Percentiles rank a stretch among this genome's conserved stretches.
Evolutionary conservation across 2,797 vertebrate genomes (phyloP).

Genomic region (Melanotaenia nigrans): DNA sequence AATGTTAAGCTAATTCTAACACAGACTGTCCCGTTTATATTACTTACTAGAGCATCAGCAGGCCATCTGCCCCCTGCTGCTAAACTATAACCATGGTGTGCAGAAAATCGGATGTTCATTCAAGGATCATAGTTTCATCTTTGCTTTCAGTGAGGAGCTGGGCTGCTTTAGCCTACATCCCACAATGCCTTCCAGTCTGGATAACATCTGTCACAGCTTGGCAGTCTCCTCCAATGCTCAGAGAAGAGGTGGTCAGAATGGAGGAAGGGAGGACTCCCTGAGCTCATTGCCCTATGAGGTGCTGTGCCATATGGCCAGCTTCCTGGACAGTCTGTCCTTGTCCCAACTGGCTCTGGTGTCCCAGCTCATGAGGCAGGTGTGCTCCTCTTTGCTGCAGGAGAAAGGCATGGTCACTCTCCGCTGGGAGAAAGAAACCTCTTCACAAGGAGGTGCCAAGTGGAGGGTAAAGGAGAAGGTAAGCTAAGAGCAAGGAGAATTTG

Average conservation of each 20-base stretch:
- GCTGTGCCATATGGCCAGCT: constrained; percentile 89
- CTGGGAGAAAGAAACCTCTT: constrained; percentile 90
- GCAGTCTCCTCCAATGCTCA: constrained; percentile 8
- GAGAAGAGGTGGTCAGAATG: background rate
- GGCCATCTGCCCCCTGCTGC: no score
- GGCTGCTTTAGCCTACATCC: constrained; percentile 70
- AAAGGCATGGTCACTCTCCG: constrained; percentile 92
- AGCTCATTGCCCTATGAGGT: constrained; percentile 90
- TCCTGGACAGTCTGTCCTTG: constrained; percentile 94
- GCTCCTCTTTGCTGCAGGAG: constrained; percentile 89
- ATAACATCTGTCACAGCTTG: background rate
- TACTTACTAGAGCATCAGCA: no score
- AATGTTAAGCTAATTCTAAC: no score
- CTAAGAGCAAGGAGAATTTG: background rate
- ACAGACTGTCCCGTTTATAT: no score
- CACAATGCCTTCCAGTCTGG: background rate
- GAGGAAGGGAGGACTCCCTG: constrained; percentile 78
- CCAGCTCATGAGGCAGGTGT: constrained; percentile 91
- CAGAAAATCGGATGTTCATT: background rate
- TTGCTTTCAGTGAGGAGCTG: constrained; percentile 60
- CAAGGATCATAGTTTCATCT: background rate
- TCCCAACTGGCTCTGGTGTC: constrained; percentile 94
- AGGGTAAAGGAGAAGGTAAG: constrained; percentile 65
- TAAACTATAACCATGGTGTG: no score
- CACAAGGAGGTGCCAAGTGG: constrained; percentile 70